Evolutionary conservation across 2,113 vertebrate genomes (phyloP), one percentile per base, ranked within the genome.

Genomic region (Regulus satrapa): DNA sequence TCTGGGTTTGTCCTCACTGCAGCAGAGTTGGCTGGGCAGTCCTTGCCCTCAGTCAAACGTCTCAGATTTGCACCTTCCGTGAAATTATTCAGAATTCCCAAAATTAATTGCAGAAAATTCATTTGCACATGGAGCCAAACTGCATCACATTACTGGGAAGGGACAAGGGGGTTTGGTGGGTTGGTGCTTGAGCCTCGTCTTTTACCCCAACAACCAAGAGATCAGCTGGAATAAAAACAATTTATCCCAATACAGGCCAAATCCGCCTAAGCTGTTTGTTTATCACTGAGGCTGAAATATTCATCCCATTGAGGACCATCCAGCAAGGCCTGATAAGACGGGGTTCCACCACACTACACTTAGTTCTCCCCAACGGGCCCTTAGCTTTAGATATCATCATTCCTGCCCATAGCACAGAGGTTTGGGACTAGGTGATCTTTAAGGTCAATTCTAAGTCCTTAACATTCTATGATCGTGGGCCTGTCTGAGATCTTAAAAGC

Each of bases 181-280:
- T 19, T 52, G 15, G 8, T 46, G 6, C n/a, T 71, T 84, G 10
- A 52, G 28, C 18, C 23, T 92, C 10, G 7, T 75, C 29, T 92
- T 93, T 32, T 31, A 24, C 21, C 10, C 62, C 3, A 0, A n/a
- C n/a, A 64, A 13, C 8, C 31, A 29, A 32, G 51, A 85, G 3
- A 29, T 34, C 52, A 34, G 8, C 14, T 41, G 12, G 8, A 29
- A 19, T 8, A 32, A 38, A 78, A 12, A 24, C 3, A 69, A 6
- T 38, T 54, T 10, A 0, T 59, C 54, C 5, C 3, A 1, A 25
- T 29, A 67, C 25, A 89, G 8, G 5, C 8, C 10, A 1, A 6
- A 9, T 48, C 48, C 19, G 6, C 54, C n/a, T 40, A 29, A 84
- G 34, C 32, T 85, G 24, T 32, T 75, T 54, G 7, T 43, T 62